phyloP scores from a whole-genome alignment of 2,113 vertebrate genomes.

The Bufo bufo region DNA sequence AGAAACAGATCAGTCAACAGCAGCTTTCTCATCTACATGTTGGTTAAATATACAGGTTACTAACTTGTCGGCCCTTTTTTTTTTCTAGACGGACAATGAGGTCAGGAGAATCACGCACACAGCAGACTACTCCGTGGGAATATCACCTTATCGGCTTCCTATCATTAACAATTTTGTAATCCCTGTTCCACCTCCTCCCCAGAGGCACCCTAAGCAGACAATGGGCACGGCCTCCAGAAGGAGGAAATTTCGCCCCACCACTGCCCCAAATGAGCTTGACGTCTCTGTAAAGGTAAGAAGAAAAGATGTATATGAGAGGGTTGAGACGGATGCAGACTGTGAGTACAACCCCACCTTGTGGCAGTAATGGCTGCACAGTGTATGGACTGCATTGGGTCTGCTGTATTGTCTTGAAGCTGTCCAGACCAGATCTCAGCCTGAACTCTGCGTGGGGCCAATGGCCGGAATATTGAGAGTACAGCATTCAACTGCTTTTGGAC shows the following conservation, averaged over 20 bases:
- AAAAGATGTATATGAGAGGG: background rate
- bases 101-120: slow-evolving; percentile 63
- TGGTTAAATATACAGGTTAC: background rate
- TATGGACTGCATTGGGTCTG: too few species aligned
- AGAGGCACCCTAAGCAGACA: slow-evolving; percentile 63
- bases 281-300: slow-evolving; percentile 65
- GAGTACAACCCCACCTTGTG: too few species aligned
- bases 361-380: too few species aligned
- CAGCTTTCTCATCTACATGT: too few species aligned
- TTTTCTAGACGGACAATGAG: slow-evolving; percentile 75
- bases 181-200: slow-evolving; percentile 76
- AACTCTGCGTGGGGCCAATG: too few species aligned
- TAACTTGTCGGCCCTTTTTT: background rate
- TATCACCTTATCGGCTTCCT: slow-evolving; percentile 79
- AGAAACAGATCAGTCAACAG: too few species aligned
- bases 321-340: too few species aligned
- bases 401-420: too few species aligned
- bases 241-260: slow-evolving; percentile 74
- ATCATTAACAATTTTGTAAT: slow-evolving; percentile 72
- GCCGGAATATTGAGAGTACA: too few species aligned
- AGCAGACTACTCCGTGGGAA: slow-evolving; percentile 62
- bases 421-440: too few species aligned
- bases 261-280: slow-evolving; percentile 70
- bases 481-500: too few species aligned
- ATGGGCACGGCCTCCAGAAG: slow-evolving; percentile 64